phyloP scores from a whole-genome alignment of 2,113 vertebrate genomes.

The Globicephala melas region DNA sequence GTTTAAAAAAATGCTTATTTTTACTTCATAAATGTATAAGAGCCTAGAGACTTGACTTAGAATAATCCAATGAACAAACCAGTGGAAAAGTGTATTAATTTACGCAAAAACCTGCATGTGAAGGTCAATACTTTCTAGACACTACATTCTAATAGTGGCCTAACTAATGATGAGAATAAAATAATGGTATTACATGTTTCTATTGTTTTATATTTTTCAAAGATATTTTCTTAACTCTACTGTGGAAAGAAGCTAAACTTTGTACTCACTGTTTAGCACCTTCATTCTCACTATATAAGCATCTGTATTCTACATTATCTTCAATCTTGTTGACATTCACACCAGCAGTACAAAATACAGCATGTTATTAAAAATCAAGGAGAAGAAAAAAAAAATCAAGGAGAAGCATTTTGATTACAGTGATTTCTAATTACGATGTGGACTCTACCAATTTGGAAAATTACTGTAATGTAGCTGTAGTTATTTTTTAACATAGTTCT shows the following conservation, averaged over 20 bases:
- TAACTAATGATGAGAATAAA: background rate
- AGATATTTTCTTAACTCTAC: background rate
- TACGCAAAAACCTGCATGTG: background rate
- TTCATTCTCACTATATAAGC: background rate
- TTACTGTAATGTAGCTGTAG: background rate
- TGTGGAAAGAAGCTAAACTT: background rate
- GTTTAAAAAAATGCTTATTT: background rate
- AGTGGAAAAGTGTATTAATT: background rate
- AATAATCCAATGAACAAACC: background rate
- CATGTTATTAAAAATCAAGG: background rate
- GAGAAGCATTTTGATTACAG: background rate
- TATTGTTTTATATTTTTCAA: background rate
- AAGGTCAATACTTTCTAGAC: background rate
- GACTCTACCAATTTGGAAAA: background rate
- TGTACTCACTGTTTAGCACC: background rate
- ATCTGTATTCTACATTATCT: background rate
- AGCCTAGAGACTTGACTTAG: background rate
- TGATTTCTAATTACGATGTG: background rate
- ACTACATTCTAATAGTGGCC: background rate
- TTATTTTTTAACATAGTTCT: background rate
- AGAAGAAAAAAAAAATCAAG: background rate
- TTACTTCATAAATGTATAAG: background rate
- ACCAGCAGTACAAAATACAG: background rate
- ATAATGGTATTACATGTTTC: background rate
- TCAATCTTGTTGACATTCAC: background rate